Evolutionary conservation across 2,888 invertebrate species (phyloP).

Genomic region (Oligia latruncula): DNA sequence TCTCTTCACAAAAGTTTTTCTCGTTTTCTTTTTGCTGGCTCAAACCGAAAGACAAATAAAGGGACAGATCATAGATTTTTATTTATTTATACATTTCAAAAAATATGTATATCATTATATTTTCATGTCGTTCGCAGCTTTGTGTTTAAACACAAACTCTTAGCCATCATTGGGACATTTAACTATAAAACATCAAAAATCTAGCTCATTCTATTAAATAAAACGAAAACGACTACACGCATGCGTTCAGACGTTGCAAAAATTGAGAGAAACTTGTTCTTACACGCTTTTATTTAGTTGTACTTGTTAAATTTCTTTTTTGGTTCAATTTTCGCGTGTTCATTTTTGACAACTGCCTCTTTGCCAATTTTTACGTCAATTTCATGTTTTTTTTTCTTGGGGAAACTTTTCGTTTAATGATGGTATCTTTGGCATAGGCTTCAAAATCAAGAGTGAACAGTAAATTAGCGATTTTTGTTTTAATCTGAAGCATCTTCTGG

Average conservation of each 20-base stretch:
- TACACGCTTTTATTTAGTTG: neutral
- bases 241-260: constrained; percentile 61
- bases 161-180: constrained; percentile 74
- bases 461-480: neutral
- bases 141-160: constrained; percentile 82
- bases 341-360: neutral
- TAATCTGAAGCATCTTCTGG: neutral
- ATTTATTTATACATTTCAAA: constrained; percentile 85
- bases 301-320: too few relatives aligned
- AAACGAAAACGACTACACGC: constrained; percentile 67
- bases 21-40: constrained; percentile 52
- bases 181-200: constrained; percentile 85
- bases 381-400: neutral
- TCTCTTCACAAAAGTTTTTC: neutral
- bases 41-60: constrained; percentile 69
- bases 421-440: neutral
- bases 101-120: constrained; percentile 80
- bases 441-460: too few relatives aligned
- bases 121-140: constrained; percentile 67
- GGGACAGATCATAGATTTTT: constrained; percentile 76
- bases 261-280: neutral
- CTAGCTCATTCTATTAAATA: constrained; percentile 85
- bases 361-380: neutral
- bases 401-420: neutral
- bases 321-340: neutral